Evolutionary conservation across 2,113 vertebrate species (phyloP).

Genomic region (Zeus faber): DNA sequence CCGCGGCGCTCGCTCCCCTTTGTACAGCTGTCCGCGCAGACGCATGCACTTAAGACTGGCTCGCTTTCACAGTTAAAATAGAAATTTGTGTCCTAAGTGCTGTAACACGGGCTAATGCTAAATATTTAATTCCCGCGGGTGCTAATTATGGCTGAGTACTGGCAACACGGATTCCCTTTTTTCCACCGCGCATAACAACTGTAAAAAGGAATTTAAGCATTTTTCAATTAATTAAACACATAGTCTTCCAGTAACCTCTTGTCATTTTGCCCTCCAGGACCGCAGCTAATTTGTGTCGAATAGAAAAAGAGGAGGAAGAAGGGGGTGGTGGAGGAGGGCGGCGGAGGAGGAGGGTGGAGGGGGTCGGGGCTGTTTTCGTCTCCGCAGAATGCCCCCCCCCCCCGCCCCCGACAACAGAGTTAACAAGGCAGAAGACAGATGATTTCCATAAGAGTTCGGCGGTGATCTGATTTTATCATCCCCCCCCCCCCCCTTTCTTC

Average conservation of each 20-base stretch:
- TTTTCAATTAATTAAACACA: constrained; percentile 99
- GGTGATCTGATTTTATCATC: constrained; percentile 56
- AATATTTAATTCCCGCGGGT: constrained; percentile 99
- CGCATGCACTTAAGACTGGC: constrained; percentile 86
- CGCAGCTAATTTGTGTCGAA: constrained; percentile 96
- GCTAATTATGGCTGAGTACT: constrained; percentile 98
- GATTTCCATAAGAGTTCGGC: constrained; percentile 58
- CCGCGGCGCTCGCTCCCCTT: constrained; percentile 86
- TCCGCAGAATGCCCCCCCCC: constrained; percentile 64
- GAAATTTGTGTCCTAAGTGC: constrained; percentile 99
- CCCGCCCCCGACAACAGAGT: constrained; percentile 67
- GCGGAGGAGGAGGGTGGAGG: constrained; percentile 13
- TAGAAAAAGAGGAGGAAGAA: constrained; percentile 74
- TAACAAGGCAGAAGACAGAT: constrained; percentile 56
- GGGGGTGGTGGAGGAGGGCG: constrained; percentile 45
- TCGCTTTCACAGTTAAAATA: constrained; percentile 99
- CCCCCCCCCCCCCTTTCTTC: too few species aligned
- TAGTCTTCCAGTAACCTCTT: constrained; percentile 98
- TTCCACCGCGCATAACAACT: constrained; percentile 92
- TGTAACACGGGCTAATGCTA: constrained; percentile 99
- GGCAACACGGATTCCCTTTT: constrained; percentile 94
- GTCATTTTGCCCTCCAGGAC: constrained; percentile 99
- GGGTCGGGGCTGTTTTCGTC: constrained; percentile 63
- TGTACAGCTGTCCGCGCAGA: constrained; percentile 96
- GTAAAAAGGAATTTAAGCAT: constrained; percentile 99